phyloP scores from a whole-genome alignment of 2,797 vertebrate species.

The Ctenosaura bakeri region DNA sequence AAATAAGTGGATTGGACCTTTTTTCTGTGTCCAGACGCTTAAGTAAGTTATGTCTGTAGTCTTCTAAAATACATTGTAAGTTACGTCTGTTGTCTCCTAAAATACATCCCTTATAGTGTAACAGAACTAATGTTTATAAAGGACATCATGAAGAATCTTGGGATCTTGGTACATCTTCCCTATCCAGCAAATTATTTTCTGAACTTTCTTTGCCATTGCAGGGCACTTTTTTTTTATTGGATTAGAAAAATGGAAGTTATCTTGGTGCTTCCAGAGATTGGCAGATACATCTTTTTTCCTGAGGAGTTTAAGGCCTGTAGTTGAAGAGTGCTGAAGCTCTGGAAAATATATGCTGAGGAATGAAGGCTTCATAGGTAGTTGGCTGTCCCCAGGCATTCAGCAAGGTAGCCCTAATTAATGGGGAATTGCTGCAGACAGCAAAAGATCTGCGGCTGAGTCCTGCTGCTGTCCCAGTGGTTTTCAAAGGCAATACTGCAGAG shows the following conservation, averaged over 20 bases:
- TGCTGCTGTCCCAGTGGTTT: conserved; percentile 24
- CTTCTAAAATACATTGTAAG: not conserved
- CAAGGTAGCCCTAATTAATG: conserved; percentile 30
- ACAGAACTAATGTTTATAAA: not conserved
- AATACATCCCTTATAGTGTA: not conserved
- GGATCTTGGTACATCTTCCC: not conserved
- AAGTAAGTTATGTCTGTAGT: not conserved
- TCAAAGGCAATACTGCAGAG: conserved; percentile 9
- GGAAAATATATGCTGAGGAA: not conserved
- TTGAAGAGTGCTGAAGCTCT: conserved; percentile 3
- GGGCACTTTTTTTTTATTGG: not conserved
- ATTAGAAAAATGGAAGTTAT: not conserved
- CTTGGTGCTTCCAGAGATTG: not conserved
- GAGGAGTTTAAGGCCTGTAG: not conserved
- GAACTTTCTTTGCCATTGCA: not conserved
- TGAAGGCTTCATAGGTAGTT: conserved; percentile 9
- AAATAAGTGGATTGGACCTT: not conserved
- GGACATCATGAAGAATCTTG: too few species aligned
- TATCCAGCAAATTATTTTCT: not conserved
- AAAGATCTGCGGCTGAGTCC: not conserved
- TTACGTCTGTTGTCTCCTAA: not conserved
- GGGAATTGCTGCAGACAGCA: conserved; percentile 13
- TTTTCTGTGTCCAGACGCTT: not conserved
- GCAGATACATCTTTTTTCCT: conserved; percentile 1
- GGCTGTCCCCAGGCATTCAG: conserved; percentile 8